These are phyloP conservation scores for Arctopsyche grandis DNA, from an alignment of 1,140 invertebrate genomes.

Conservation along the genomic window DNA sequence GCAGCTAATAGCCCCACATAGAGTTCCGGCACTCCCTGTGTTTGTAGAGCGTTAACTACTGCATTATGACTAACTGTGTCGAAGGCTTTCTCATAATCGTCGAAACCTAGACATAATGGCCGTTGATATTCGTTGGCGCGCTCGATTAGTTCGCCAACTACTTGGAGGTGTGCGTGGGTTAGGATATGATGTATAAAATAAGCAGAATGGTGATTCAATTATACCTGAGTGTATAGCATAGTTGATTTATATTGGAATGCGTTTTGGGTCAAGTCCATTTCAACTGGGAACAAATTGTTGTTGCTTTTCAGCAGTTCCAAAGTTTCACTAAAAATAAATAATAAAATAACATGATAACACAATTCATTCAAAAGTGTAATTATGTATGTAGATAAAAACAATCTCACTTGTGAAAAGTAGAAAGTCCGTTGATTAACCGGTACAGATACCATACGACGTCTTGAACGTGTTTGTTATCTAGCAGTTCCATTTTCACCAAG, in stretches of 20 bases:
- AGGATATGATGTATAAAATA: too few relatives aligned
- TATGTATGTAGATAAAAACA: neutral
- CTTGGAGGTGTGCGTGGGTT: too few relatives aligned
- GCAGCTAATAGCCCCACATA: too few relatives aligned
- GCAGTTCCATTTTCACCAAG: constrained; percentile 93
- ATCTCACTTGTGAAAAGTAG: constrained; percentile 74
- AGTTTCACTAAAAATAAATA: constrained; percentile 62
- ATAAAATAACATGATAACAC: constrained; percentile 60
- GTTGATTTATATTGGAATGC: constrained; percentile 88
- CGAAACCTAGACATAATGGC: too few relatives aligned
- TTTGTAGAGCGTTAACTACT: too few relatives aligned
- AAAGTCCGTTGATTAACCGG: constrained; percentile 81
- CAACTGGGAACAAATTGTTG: constrained; percentile 91
- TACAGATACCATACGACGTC: constrained; percentile 88
- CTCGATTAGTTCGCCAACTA: too few relatives aligned
- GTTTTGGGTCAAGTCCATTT: constrained; percentile 92
- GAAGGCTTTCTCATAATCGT: too few relatives aligned
- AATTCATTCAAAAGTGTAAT: constrained; percentile 25
- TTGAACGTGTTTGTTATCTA: constrained; percentile 98
- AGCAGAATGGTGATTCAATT: too few relatives aligned
- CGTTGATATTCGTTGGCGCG: too few relatives aligned
- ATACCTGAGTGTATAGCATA: constrained; percentile 20
- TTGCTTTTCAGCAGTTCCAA: constrained; percentile 75
- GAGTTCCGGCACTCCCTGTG: too few relatives aligned
- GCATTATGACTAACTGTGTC: too few relatives aligned